Base-by-base conservation (phyloP, 2,888 invertebrate species). In the Glaucopsyche alexis region DNA sequence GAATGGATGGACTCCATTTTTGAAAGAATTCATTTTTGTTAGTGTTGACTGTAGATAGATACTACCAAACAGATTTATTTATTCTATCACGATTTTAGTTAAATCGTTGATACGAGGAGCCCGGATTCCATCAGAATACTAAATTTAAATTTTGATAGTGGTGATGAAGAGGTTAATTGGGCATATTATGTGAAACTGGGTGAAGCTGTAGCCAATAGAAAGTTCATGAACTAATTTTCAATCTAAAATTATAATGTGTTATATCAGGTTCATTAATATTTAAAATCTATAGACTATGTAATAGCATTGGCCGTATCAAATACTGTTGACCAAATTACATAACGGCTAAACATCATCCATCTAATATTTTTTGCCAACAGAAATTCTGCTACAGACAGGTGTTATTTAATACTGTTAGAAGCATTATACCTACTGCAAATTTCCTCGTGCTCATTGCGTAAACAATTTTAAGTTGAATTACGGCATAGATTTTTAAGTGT, bases 311-410 rank as follows among this genome's bases (percentile, higher is more conserved):
- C 60, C 42, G 67, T 45, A n/a, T 71, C 71, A 42, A 42, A 71
- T 52, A 55, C 71, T 42, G 38, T 71, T 55, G 50, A 71, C 55
- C 42, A 71, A 50, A 71, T 73, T 73, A 55, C 73, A 45, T 71
- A 69, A 69, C 47, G 47, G 69, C 16, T 19, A 7, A 14, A 19
- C 47, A 69, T 69, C 69, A 38, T 69, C 47, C 69, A 69, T 49
- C 69, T 69, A 69, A 69, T 49, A 69, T 49, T 49, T 69, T 69
- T 69, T 69, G 69, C 49, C 13, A 69, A 69, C 69, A 69, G 49
- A 29, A 47, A 14, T 69, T 69, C 47, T 69, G 69, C 13, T 19
- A 29, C 29, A 14, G 29, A 69, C 47, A 69, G 47, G 13, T 29
- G 69, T 49, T 69, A 69, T 69, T 69, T 47, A 69, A 69, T 14